Evolutionary conservation across 64 coral and sea anemone species (phyloP).

Genomic region (Hydrozoanthus tunicans): DNA sequence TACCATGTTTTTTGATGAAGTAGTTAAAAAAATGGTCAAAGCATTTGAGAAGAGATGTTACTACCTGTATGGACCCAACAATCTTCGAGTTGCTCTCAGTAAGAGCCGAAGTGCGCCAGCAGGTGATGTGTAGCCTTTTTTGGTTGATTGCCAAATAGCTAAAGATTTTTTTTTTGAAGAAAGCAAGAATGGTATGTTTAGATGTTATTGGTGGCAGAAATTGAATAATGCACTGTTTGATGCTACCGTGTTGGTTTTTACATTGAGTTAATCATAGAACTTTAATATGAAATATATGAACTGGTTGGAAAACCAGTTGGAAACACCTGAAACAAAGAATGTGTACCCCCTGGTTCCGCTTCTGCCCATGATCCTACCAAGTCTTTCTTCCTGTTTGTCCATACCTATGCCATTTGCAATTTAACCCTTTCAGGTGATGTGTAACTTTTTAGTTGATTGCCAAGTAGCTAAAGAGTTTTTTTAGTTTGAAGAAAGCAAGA

Average conservation of each 20-base stretch:
- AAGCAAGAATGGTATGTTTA: no score
- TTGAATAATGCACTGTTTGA: background rate
- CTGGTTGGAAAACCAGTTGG: no score
- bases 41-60: slow-evolving; percentile 96
- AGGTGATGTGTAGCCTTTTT: slow-evolving; percentile 38
- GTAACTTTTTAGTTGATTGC: background rate
- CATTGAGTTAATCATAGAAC: no score
- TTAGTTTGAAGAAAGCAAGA: background rate
- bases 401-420: no score
- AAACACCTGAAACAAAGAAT: no score
- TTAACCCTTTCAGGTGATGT: background rate
- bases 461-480: background rate
- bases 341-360: no score
- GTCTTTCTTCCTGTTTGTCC: no score
- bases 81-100: slow-evolving; percentile 37
- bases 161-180: background rate
- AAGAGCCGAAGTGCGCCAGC: slow-evolving; percentile 74
- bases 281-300: no score
- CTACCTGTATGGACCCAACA: slow-evolving; percentile 90
- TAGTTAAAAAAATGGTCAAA: slow-evolving; percentile 97
- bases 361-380: no score
- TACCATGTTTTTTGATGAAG: slow-evolving; percentile 99
- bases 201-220: no score
- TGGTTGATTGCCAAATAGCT: background rate
- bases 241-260: no score